Evolutionary conservation across 2,888 invertebrate genomes (phyloP).

Genomic region (Phytoseiulus persimilis): DNA sequence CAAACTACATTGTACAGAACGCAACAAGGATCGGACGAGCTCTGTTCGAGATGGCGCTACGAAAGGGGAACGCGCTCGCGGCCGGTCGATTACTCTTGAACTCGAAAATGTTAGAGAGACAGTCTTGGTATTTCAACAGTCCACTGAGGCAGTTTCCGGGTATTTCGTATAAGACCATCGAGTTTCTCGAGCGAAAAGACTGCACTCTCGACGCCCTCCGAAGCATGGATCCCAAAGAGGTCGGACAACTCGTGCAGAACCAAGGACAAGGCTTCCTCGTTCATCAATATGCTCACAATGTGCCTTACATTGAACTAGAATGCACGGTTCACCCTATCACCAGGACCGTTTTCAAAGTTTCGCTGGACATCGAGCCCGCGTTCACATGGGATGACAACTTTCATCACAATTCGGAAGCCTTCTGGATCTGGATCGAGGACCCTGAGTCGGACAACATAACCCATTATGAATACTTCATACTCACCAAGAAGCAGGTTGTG

Average conservation of each 20-base stretch:
- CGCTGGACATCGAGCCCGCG: constrained; percentile 66
- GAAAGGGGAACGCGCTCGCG: constrained; percentile 80
- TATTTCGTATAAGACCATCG: constrained; percentile 60
- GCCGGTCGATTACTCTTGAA: constrained; percentile 73
- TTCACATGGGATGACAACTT: constrained; percentile 77
- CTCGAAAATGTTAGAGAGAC: constrained; percentile 84
- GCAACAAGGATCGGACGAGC: constrained; percentile 80
- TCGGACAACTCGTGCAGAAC: constrained; percentile 60
- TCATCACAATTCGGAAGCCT: constrained; percentile 77
- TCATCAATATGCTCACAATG: constrained; percentile 71
- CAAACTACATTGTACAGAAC: constrained; percentile 80
- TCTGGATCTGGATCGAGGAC: constrained; percentile 98
- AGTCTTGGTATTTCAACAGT: constrained; percentile 76
- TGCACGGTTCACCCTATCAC: constrained; percentile 89
- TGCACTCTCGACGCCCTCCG: constrained; percentile 67
- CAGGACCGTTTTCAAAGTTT: constrained; percentile 73
- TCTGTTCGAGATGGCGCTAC: constrained; percentile 81
- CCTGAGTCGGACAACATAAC: constrained; percentile 86
- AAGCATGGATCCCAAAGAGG: constrained; percentile 77
- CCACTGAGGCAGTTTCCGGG: constrained; percentile 76
- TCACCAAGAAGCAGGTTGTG: constrained; percentile 70
- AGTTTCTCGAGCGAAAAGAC: constrained; percentile 64
- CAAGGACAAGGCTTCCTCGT: constrained; percentile 65
- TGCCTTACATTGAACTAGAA: constrained; percentile 74
- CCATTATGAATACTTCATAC: constrained; percentile 82